Base-by-base conservation (phyloP, 2,797 vertebrate species). In the Pangasius krempfi region DNA sequence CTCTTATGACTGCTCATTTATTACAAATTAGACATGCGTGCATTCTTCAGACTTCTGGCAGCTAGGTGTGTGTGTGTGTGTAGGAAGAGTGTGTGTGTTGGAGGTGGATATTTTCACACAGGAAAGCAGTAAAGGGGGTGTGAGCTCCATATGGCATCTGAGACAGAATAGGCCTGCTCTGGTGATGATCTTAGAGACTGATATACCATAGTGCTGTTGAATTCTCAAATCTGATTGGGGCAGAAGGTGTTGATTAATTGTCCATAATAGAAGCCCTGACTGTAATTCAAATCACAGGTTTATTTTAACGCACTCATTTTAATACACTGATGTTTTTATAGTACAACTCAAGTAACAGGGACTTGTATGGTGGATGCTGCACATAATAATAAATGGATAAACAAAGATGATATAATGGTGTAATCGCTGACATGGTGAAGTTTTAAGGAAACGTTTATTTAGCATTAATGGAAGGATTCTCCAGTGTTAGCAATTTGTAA, bases 101-200 rank as follows among this genome's bases (percentile, higher is more conserved):
- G 47, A 30, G 75, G 75, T 30, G 47, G 75, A 78, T n/a, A n/a
- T 78, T n/a, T 52, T 52, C 75, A 78, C 73, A 78, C 44, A 50
- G 47, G 47, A 78, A 78, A 6, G 75, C 47, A n/a, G 75, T 79
- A 30, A 52, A 54, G n/a, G 7, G 16, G 0, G n/a, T 54, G 52
- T 33, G 50, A 56, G 76, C 76, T 56, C 76, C 52, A 79, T 47
- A 16, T 78, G 75, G 75, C 47, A 9, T 79, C 52, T 20, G n/a
- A 30, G 47, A 56, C n/a, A 56, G 76, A 79, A 79, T 0, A 30
- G 47, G 13, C 75, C 75, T 54, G 47, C 50, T 33, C 52, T 56
- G 37, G 0, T 20, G 33, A 56, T 56, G 47, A 30, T 56, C 27
- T 30, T 79, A 9, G 20, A 37, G 16, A 22, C 18, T 5, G 18